Evolutionary conservation across 2,888 invertebrate genomes (phyloP), one percentile per base, ranked within the genome.

Genomic region (Tachina grossa): DNA sequence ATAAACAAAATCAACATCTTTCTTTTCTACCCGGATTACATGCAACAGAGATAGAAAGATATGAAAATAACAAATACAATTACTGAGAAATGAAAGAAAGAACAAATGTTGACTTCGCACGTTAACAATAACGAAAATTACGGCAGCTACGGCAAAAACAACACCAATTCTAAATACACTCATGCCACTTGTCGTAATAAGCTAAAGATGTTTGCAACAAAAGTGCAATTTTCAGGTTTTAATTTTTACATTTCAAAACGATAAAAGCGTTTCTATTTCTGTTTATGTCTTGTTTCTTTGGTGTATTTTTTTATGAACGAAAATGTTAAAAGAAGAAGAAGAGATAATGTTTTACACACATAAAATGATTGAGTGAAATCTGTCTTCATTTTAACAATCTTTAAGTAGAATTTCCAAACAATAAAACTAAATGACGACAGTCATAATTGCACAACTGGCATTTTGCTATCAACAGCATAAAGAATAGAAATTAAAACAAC

Each of bases 11-110:
- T 39, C 53, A 59, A 22, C n/a, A 43, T 74, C 47, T 69, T 57
- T 74, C 63, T 61, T 69, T 57, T 74, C 63, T 61, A 85, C 83
- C 85, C 85, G 85, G 85, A 85, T 85, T 83, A 85, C 66, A 55
- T 59, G 75, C 69, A 43, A 74, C 59, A 57, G 22, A 78, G 14
- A 22, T 16, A 19, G 47, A 39, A 57, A 53, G 8, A 66, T 63
- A 82, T 14, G 5, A 53, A 45, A 51, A 59, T n/a, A 45, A 55
- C 45, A 84, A 51, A 57, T 4, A 39, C 55, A 71, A 55, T 69
- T 65, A 69, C 55, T 75, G 63, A 82, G 76, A 79, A 71, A 66
- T 55, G 41, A 65, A 76, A 81, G 22, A 74, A 85, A 83, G 83
- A 85, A 83, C 72, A 83, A 66, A 72, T 80, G 79, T 76, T 79